Conservation (phyloP, 2,797 vertebrate genomes). For the Acipenser oxyrinchus region DNA sequence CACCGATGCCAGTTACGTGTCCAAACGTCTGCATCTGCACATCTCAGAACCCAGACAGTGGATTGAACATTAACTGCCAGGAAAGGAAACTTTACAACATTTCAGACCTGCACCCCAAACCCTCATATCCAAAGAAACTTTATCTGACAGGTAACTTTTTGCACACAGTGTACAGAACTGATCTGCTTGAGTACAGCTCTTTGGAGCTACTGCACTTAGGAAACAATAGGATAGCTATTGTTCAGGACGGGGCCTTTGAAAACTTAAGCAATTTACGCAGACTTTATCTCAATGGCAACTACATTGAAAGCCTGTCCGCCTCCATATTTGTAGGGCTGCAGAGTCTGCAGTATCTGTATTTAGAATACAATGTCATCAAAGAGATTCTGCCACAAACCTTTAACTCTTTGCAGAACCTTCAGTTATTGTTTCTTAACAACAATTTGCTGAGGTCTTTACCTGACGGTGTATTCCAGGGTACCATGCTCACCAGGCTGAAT, state of each 20-base stretch:
- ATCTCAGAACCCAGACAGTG: slow-evolving; percentile 85
- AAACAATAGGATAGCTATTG: slow-evolving; percentile 88
- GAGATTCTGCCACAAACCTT: slow-evolving; percentile 87
- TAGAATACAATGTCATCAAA: slow-evolving; percentile 98
- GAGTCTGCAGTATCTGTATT: slow-evolving; percentile 90
- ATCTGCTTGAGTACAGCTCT: slow-evolving; percentile 81
- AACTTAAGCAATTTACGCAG: slow-evolving; percentile 88
- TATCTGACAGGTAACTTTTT: slow-evolving; percentile 95
- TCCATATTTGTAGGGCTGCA: slow-evolving; percentile 84
- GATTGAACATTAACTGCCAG: slow-evolving; percentile 91
- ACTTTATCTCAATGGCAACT: slow-evolving; percentile 94
- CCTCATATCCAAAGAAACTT: slow-evolving; percentile 91
- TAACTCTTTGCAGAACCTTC: slow-evolving; percentile 80
- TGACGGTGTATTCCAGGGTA: slow-evolving; percentile 81
- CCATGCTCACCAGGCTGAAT: slow-evolving; percentile 89
- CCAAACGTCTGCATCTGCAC: slow-evolving; percentile 86
- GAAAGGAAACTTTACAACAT: slow-evolving; percentile 89
- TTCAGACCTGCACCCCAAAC: slow-evolving; percentile 83
- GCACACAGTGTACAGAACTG: slow-evolving; percentile 77
- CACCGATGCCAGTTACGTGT: slow-evolving; percentile 82
- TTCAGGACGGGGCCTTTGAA: slow-evolving; percentile 90
- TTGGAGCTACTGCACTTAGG: slow-evolving; percentile 91
- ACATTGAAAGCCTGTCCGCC: slow-evolving; percentile 83
- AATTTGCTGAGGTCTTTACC: slow-evolving; percentile 85
- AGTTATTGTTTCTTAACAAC: slow-evolving; percentile 93